These are phyloP conservation scores for Zaprionus africanus DNA, from an alignment of 1,140 invertebrate species.

Conservation along the genomic window DNA sequence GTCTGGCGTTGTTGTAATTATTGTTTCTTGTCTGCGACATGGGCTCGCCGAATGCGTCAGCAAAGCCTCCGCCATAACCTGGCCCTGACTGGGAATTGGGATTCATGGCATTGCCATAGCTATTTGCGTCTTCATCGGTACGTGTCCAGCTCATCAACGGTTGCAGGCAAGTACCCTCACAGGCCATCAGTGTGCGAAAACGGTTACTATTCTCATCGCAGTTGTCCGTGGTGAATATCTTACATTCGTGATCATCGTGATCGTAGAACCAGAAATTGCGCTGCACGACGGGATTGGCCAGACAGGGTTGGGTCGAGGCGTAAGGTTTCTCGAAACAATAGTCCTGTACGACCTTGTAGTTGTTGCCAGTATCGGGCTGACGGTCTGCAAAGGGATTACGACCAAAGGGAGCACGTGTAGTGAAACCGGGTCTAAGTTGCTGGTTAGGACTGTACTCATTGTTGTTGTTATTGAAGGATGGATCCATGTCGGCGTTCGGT, in stretches of 20 bases:
- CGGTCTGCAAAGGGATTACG: constrained; percentile 4
- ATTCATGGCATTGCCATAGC: constrained; percentile 13
- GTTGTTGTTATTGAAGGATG: neutral
- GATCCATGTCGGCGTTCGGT: neutral
- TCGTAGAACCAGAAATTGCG: constrained; percentile 79
- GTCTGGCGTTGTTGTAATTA: constrained; percentile 32
- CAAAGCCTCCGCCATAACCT: constrained; percentile 1
- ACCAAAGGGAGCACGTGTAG: constrained; percentile 40
- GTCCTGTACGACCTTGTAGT: constrained; percentile 66
- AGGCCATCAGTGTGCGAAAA: constrained; percentile 65
- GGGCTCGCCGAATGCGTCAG: constrained; percentile 42
- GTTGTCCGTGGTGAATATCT: constrained; percentile 76
- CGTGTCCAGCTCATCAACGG: constrained; percentile 55
- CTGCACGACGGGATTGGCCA: constrained; percentile 52
- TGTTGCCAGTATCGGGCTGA: constrained; percentile 26
- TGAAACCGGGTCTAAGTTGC: constrained; percentile 18
- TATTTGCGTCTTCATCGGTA: constrained; percentile 34
- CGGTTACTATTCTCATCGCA: constrained; percentile 75
- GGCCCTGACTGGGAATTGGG: neutral
- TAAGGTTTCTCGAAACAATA: constrained; percentile 72
- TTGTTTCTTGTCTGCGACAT: constrained; percentile 51
- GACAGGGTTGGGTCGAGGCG: constrained; percentile 47
- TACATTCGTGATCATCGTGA: constrained; percentile 69
- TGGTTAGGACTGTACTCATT: constrained; percentile 17
- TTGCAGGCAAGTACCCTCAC: constrained; percentile 63